Evolutionary conservation across 2,113 vertebrate species (phyloP).

Genomic region (Pollimyrus isidori): DNA sequence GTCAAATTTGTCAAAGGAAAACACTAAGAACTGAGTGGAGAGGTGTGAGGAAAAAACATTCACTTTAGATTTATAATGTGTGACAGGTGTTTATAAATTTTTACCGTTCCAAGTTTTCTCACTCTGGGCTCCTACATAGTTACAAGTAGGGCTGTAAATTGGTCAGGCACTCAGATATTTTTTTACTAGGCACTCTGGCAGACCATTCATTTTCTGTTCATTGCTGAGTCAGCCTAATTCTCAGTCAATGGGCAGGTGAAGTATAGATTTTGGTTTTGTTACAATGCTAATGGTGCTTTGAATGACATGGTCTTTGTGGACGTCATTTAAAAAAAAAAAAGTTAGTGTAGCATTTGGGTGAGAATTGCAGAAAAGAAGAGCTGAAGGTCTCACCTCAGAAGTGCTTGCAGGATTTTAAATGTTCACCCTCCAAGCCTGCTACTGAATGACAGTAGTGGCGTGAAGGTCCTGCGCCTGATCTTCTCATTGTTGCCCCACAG

Average conservation of each 20-base stretch:
- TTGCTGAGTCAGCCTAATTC: not conserved
- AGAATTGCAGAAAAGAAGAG: not conserved
- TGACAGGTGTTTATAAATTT: slow-evolving; percentile 2
- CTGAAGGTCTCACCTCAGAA: not conserved
- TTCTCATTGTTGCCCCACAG: not conserved
- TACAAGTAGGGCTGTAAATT: not conserved
- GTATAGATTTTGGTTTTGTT: not conserved
- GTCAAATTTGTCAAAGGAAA: not conserved
- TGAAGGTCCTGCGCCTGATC: not conserved
- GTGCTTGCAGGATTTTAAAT: not conserved
- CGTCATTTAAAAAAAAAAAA: not conserved
- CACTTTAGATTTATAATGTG: not conserved
- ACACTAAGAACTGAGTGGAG: not conserved
- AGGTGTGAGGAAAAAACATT: not conserved
- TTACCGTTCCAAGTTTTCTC: not conserved
- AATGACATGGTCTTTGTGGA: not conserved
- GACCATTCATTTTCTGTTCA: no score
- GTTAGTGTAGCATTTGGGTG: not conserved
- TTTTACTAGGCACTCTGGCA: not conserved
- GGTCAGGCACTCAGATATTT: not conserved
- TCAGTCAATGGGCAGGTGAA: not conserved
- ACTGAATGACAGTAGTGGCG: not conserved
- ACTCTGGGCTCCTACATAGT: not conserved
- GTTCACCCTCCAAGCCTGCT: not conserved
- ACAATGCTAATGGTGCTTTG: not conserved